phyloP scores from a whole-genome alignment of 1,140 invertebrate genomes.

The Caenorhabditis tropicalis region DNA sequence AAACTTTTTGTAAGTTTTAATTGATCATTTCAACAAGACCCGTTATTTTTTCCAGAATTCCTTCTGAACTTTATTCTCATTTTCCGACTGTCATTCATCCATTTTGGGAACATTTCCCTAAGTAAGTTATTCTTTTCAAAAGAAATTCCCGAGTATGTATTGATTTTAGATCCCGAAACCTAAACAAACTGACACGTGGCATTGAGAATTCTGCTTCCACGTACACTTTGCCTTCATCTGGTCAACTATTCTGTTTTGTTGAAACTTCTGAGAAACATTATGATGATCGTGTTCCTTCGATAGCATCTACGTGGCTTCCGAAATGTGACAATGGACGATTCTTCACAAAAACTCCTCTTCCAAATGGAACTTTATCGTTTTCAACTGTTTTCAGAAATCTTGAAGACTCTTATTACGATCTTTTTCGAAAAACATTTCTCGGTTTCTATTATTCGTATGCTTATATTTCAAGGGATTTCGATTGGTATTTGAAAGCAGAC shows the following conservation, averaged over 20 bases:
- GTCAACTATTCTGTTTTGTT: slow-evolving; percentile 44
- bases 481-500: slow-evolving; percentile 72
- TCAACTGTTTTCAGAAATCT: slow-evolving; percentile 34
- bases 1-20: not conserved
- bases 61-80: not conserved
- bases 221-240: not conserved
- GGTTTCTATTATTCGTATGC: slow-evolving; percentile 79
- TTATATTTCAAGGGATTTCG: slow-evolving; percentile 67
- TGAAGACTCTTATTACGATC: slow-evolving; percentile 83
- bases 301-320: slow-evolving; percentile 55
- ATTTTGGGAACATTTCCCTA: not conserved
- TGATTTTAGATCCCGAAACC: not conserved
- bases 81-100: not conserved
- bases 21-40: not conserved
- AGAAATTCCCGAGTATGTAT: too few relatives aligned
- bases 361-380: slow-evolving; percentile 41
- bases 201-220: not conserved
- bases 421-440: slow-evolving; percentile 92
- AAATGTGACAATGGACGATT: slow-evolving; percentile 60
- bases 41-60: not conserved
- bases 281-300: slow-evolving; percentile 19
- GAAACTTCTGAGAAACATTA: slow-evolving; percentile 48
- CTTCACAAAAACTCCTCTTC: slow-evolving; percentile 56
- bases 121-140: not conserved
- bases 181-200: not conserved